These are phyloP conservation scores for Julus scandinavius DNA, from an alignment of 2,888 invertebrate genomes.

Conservation along the genomic window DNA sequence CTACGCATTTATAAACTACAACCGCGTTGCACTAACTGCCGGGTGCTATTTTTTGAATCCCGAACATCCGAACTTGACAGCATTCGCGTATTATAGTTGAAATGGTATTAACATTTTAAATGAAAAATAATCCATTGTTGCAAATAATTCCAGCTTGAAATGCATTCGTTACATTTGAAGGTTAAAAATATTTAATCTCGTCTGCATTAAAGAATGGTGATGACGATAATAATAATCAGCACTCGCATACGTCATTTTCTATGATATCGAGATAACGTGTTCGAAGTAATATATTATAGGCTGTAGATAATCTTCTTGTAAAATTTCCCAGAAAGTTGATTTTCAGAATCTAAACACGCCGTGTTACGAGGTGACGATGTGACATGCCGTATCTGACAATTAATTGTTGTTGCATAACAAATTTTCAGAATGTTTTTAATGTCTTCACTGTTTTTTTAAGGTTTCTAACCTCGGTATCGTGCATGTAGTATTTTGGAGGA, in stretches of 20 bases:
- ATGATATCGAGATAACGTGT: neutral
- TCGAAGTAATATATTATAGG: neutral
- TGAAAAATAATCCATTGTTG: neutral
- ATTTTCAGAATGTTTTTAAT: neutral
- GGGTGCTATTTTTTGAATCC: neutral
- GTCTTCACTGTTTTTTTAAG: neutral
- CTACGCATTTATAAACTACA: neutral
- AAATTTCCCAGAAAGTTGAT: neutral
- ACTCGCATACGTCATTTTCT: neutral
- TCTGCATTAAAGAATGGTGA: neutral
- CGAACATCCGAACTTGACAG: neutral
- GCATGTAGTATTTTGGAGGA: neutral
- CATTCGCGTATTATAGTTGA: neutral
- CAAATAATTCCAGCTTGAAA: neutral
- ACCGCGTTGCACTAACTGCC: neutral
- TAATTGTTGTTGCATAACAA: neutral
- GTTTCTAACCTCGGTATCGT: neutral
- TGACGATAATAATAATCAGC: slow-evolving; percentile 7
- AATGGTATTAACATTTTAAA: neutral
- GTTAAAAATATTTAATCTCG: neutral
- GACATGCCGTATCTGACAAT: neutral
- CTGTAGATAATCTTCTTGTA: neutral
- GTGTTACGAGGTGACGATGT: neutral
- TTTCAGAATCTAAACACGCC: neutral
- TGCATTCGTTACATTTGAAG: neutral